Conservation (phyloP, 2,113 vertebrate species). For the Oryzias melastigma region DNA sequence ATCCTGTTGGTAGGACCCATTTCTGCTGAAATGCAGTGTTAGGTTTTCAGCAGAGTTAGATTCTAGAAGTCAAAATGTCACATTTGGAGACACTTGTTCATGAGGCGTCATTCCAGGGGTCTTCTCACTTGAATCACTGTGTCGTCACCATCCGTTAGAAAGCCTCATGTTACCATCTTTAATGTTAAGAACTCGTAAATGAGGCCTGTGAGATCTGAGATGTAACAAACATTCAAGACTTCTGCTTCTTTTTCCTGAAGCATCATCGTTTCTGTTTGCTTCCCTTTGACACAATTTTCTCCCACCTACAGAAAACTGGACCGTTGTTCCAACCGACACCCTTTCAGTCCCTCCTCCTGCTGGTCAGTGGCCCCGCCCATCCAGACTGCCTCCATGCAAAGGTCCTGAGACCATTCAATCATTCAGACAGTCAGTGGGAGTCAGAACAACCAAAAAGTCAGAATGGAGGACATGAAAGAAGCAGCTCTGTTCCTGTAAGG, state of each 20-base stretch:
- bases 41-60: too few species aligned
- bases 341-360: conserved; percentile 39
- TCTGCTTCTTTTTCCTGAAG: not conserved
- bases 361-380: conserved; percentile 38
- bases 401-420: conserved; percentile 26
- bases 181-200: too few species aligned
- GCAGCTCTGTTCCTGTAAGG: conserved; percentile 36
- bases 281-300: conserved; percentile 24
- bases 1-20: too few species aligned
- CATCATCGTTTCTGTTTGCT: conserved; percentile 69
- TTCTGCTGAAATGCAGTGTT: too few species aligned
- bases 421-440: conserved; percentile 57
- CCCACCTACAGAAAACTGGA: conserved; percentile 8
- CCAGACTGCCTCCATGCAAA: conserved; percentile 39
- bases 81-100: too few species aligned
- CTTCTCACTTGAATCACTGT: too few species aligned
- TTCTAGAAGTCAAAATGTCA: too few species aligned
- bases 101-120: too few species aligned
- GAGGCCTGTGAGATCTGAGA: too few species aligned
- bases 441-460: conserved; percentile 32
- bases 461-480: conserved; percentile 54
- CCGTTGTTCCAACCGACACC: conserved; percentile 49
- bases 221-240: too few species aligned
- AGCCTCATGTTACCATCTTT: too few species aligned
- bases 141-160: too few species aligned